Conservation (phyloP, 2,888 invertebrate genomes). For the Latrodectus elegans region DNA sequence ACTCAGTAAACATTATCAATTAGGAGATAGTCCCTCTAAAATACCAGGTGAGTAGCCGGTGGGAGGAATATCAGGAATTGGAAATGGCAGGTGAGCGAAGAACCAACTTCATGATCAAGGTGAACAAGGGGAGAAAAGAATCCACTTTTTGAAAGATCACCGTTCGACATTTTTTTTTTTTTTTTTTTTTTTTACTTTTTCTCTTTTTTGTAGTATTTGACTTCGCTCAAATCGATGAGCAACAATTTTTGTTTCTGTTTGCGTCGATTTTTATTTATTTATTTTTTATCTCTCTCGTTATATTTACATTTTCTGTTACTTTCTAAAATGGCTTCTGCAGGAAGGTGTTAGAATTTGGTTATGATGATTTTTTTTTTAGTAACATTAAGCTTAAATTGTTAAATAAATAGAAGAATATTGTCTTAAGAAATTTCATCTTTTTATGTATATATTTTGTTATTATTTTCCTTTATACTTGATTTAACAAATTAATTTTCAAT, state of each 20-base stretch:
- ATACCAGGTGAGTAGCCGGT: constrained; percentile 43
- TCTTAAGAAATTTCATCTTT: too few species aligned
- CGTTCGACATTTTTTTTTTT: too few species aligned
- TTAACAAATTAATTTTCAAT: too few species aligned
- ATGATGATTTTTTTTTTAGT: too few species aligned
- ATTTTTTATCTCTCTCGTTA: not conserved
- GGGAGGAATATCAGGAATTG: constrained; percentile 60
- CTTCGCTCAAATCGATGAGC: constrained; percentile 23
- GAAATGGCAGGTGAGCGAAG: constrained; percentile 50
- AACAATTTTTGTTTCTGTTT: constrained; percentile 22
- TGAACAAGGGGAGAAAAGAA: constrained; percentile 47
- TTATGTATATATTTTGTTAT: too few species aligned
- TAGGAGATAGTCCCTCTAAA: not conserved
- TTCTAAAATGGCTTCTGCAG: not conserved
- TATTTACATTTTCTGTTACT: not conserved
- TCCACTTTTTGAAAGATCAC: constrained; percentile 33
- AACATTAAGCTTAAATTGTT: too few species aligned
- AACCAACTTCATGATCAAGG: constrained; percentile 53
- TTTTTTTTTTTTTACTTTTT: not conserved
- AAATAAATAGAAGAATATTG: too few species aligned
- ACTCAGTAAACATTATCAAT: constrained; percentile 3
- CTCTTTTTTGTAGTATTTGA: constrained; percentile 6
- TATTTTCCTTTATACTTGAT: too few species aligned
- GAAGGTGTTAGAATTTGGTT: not conserved
- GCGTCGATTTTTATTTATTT: not conserved